Evolutionary conservation across 2,888 invertebrate genomes (phyloP).

Genomic region (Thalpophila matura): DNA sequence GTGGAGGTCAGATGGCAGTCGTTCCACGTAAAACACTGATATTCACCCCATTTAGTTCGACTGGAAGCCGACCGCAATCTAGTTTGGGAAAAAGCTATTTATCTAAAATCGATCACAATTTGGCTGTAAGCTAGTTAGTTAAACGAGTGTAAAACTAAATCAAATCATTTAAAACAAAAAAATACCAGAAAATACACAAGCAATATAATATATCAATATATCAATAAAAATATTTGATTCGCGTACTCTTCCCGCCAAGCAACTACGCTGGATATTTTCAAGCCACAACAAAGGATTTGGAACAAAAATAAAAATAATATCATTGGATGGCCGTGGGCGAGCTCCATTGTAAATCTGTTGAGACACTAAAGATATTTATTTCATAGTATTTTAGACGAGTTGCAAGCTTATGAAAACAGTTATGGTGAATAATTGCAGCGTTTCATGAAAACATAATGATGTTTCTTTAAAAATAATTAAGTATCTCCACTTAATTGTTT

Average conservation of each 20-base stretch:
- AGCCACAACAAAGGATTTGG: slow-evolving; percentile 59
- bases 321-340: slow-evolving; percentile 48
- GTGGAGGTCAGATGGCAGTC: too few species aligned
- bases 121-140: too few species aligned
- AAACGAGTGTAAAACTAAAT: background rate
- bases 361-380: slow-evolving; percentile 54
- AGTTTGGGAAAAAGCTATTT: too few species aligned
- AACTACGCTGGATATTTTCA: slow-evolving; percentile 51
- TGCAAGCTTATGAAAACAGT: slow-evolving; percentile 10
- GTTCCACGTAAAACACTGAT: too few species aligned
- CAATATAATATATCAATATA: too few species aligned
- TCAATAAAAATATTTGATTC: slow-evolving; percentile 56
- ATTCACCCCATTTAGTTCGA: too few species aligned
- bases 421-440: background rate
- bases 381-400: slow-evolving; percentile 38
- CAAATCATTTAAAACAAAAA: background rate
- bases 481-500: too few species aligned
- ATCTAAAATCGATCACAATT: too few species aligned
- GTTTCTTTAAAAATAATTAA: too few species aligned
- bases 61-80: too few species aligned
- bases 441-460: too few species aligned
- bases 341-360: slow-evolving; percentile 56
- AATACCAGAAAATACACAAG: slow-evolving; percentile 8
- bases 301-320: slow-evolving; percentile 56
- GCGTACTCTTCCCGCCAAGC: slow-evolving; percentile 30